Evolutionary conservation across 2,888 invertebrate species (phyloP).

Genomic region (Stomorhina lunata): DNA sequence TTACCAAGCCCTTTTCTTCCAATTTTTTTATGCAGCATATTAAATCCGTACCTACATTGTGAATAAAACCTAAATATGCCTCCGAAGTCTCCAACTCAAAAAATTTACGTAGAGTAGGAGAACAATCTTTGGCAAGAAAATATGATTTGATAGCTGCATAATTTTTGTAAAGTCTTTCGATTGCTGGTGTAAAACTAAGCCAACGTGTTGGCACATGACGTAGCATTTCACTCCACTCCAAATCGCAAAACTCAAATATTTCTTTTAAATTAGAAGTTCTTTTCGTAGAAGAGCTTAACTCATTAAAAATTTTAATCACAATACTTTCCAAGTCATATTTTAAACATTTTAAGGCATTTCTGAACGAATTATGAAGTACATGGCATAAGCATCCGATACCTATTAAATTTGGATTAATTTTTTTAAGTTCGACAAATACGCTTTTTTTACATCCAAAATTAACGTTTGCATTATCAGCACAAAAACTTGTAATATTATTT

Average conservation of each 20-base stretch:
- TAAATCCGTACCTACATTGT: constrained; percentile 19
- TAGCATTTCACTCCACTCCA: constrained; percentile 50
- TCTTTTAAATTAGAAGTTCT: constrained; percentile 32
- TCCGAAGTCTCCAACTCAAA: constrained; percentile 42
- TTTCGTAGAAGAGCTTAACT: constrained; percentile 50
- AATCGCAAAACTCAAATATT: constrained; percentile 30
- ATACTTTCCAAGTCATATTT: constrained; percentile 31
- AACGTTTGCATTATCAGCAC: constrained; percentile 55
- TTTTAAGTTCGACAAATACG: constrained; percentile 47
- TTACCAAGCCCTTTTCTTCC: constrained; percentile 31
- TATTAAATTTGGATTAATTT: constrained; percentile 10
- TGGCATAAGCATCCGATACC: constrained; percentile 23
- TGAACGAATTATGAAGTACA: constrained; percentile 23
- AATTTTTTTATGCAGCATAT: constrained; percentile 40
- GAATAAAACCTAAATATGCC: constrained; percentile 47
- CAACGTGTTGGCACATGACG: constrained; percentile 51
- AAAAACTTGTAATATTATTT: constrained; percentile 34
- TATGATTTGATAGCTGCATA: constrained; percentile 40
- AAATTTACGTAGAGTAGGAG: constrained; percentile 38
- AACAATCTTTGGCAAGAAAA: constrained; percentile 41
- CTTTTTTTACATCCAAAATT: constrained; percentile 53
- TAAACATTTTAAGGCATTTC: constrained; percentile 24
- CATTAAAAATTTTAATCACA: constrained; percentile 42
- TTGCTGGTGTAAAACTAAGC: constrained; percentile 43
- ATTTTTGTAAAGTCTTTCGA: constrained; percentile 45